phyloP scores from a whole-genome alignment of 1,140 invertebrate genomes.

The Araneus ventricosus region DNA sequence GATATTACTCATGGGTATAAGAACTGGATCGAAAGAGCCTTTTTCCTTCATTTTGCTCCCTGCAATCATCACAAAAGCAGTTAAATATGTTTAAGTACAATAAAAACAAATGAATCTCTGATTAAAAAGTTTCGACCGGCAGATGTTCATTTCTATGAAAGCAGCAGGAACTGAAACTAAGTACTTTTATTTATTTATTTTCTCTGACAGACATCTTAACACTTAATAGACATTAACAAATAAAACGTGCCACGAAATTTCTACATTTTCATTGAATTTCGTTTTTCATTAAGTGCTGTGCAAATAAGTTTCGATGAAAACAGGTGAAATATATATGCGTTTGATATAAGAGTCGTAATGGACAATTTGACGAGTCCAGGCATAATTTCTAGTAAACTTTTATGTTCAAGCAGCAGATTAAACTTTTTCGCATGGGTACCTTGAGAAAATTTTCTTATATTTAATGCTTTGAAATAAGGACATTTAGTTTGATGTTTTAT shows the following conservation, averaged over 20 bases:
- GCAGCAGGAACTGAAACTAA: not conserved
- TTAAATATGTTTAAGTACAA: not conserved
- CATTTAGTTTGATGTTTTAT: no score
- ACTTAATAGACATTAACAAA: not conserved
- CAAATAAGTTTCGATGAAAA: not conserved
- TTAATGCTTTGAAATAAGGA: no score
- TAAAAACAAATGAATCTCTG: conserved; percentile 9
- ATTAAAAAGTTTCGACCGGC: not conserved
- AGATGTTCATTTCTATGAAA: not conserved
- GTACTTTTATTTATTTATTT: not conserved
- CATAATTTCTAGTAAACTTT: not conserved
- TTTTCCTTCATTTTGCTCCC: not conserved
- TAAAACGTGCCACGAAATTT: not conserved
- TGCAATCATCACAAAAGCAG: not conserved
- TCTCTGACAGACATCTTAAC: not conserved
- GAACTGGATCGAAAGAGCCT: not conserved
- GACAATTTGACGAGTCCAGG: not conserved
- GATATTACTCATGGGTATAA: not conserved
- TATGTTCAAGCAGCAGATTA: not conserved
- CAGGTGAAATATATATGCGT: not conserved
- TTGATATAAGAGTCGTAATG: not conserved
- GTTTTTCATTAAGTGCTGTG: conserved; percentile 18
- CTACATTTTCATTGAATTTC: not conserved
- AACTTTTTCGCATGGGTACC: no score
- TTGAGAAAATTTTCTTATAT: no score